Evolutionary conservation across 2,113 vertebrate species (phyloP), one percentile per base, ranked within the genome.

Genomic region (Acanthisitta chloris): DNA sequence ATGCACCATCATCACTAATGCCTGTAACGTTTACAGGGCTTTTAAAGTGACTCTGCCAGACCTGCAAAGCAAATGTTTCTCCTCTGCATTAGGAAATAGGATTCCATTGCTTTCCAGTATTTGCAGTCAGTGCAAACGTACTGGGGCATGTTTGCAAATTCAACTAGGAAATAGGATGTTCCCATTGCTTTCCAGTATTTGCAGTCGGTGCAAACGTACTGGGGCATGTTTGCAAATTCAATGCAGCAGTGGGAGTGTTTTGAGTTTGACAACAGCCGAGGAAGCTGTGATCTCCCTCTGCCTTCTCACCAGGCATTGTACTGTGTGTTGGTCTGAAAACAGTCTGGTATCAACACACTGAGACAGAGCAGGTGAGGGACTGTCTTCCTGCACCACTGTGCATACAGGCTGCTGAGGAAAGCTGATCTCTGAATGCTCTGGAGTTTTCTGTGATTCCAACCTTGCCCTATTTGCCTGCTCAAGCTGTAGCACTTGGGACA

Each of bases 231-330:
- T 93, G 51, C 74, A 92, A 90, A 93, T 93, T 81, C 74, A 94
- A 88, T 62, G 67, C 61, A 83, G 76, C 51, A 54, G 65, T 93
- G 79, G 90, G 92, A 4, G 51, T 92, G 46, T 90, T 90, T 91
- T 57, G 91, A 84, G 69, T 90, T 82, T 90, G 59, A 43, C 45
- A 86, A 76, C 86, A 92, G 64, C 76, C 52, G 64, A 52, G 82
- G 72, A 95, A 94, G 69, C 76, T 90, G 80, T 45, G 88, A 79
- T 86, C 59, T 88, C 79, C 58, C 82, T 84, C 90, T 95, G 82
- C 72, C 67, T 86, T 61, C 55, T 88, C 36, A 17, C 34, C 90
- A 66, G 48, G 55, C 49, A 13, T 36, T 65, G 76, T 82, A 55
- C 59, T 33, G 17, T 21, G 28, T 40, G 4, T 66, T 95, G 69